Conservation (phyloP, 2,888 invertebrate genomes). For the Trachelus troglodyta region DNA sequence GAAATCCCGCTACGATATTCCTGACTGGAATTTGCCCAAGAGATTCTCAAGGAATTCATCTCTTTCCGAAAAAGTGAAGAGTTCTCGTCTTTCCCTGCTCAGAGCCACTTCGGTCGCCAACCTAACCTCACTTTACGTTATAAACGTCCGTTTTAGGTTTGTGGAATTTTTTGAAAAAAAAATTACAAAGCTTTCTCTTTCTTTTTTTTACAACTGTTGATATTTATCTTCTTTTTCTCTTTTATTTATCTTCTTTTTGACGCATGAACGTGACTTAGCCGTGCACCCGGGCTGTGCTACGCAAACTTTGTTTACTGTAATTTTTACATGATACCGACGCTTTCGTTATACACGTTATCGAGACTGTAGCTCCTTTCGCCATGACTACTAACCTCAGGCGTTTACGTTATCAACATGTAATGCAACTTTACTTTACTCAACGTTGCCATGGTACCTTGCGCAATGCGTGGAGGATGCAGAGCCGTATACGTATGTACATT, state of each 20-base stretch:
- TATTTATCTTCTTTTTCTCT: not conserved
- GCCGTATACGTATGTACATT: not conserved
- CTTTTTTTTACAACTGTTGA: not conserved
- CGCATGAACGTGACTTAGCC: not conserved
- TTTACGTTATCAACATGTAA: not conserved
- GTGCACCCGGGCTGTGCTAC: not conserved
- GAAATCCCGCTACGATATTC: not conserved
- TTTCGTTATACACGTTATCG: not conserved
- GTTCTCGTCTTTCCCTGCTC: not conserved
- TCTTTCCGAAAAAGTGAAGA: not conserved
- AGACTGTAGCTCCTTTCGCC: not conserved
- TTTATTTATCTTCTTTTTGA: not conserved
- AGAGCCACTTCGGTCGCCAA: not conserved
- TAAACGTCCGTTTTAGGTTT: not conserved
- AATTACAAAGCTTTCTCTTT: not conserved
- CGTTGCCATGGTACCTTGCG: not conserved
- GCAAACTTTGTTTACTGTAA: not conserved
- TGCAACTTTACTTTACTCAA: not conserved
- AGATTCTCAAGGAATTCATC: not conserved
- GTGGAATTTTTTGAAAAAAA: not conserved
- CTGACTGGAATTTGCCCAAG: not conserved
- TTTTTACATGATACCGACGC: not conserved
- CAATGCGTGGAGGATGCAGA: not conserved
- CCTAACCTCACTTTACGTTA: not conserved
- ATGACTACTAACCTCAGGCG: not conserved